Percentiles rank a stretch among this genome's conserved stretches.
Conservation (phyloP, 2,888 invertebrate genomes). For the Microctonus brassicae region DNA sequence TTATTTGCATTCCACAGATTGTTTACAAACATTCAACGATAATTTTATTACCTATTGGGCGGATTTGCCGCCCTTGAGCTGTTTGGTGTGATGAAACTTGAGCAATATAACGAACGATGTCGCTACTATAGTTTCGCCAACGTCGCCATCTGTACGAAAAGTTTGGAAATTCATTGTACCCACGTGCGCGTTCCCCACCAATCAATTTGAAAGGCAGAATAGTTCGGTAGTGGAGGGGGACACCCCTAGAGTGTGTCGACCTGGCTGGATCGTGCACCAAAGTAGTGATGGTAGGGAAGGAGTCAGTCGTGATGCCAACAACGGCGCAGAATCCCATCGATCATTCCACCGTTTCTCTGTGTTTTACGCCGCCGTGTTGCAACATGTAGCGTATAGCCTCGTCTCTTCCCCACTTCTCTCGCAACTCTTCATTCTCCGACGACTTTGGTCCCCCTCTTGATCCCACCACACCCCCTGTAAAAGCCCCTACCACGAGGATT, state of each 20-base stretch:
- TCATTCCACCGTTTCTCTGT: constrained; percentile 67
- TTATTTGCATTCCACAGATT: neutral
- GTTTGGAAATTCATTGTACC: constrained; percentile 50
- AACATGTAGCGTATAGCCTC: constrained; percentile 50
- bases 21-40: neutral
- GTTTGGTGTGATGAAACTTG: constrained; percentile 49
- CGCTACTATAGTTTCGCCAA: constrained; percentile 31
- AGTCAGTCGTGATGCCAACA: constrained; percentile 51
- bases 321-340: constrained; percentile 70
- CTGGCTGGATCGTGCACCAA: constrained; percentile 37
- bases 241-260: constrained; percentile 47
- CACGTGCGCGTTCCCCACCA: constrained; percentile 57
- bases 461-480: constrained; percentile 36
- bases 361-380: constrained; percentile 65
- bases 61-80: constrained; percentile 40
- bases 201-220: neutral
- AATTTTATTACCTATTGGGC: constrained; percentile 1
- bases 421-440: constrained; percentile 37
- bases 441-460: constrained; percentile 37
- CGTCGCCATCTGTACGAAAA: constrained; percentile 1
- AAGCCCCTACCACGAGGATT: constrained; percentile 41
- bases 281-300: constrained; percentile 30
- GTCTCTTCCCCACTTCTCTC: constrained; percentile 39
- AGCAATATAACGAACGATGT: constrained; percentile 49
- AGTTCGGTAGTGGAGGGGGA: constrained; percentile 38